Conservation (phyloP, 2,797 vertebrate genomes). For the Microctenopoma stevenorrisi region DNA sequence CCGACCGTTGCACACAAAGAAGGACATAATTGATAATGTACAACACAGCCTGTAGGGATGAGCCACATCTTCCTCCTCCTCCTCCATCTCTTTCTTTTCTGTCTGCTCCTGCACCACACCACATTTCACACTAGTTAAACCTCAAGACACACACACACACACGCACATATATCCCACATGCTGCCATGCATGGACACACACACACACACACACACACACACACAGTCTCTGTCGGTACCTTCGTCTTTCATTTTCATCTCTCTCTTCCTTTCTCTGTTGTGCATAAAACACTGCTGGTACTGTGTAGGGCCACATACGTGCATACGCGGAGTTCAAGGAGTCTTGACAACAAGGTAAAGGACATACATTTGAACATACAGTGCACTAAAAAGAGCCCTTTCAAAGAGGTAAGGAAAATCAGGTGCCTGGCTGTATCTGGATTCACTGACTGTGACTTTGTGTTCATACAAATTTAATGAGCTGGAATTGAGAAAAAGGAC, state of each 20-base stretch:
- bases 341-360: slow-evolving; percentile 52
- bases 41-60: slow-evolving; percentile 75
- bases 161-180: not conserved
- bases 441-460: slow-evolving; percentile 68
- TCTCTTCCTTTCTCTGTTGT: slow-evolving; percentile 5
- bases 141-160: slow-evolving; percentile 9
- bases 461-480: slow-evolving; percentile 81
- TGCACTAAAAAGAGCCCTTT: slow-evolving; percentile 53
- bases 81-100: slow-evolving; percentile 41
- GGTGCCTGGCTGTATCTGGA: slow-evolving; percentile 58
- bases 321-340: slow-evolving; percentile 41
- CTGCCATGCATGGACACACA: not conserved
- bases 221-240: not conserved
- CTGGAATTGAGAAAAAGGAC: slow-evolving; percentile 70
- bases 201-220: slow-evolving; percentile 2
- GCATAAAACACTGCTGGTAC: slow-evolving; percentile 3
- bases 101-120: slow-evolving; percentile 38
- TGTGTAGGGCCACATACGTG: slow-evolving; percentile 41
- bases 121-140: slow-evolving; percentile 68
- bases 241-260: slow-evolving; percentile 10
- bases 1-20: slow-evolving; percentile 66
- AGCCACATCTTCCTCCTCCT: slow-evolving; percentile 51
- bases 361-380: slow-evolving; percentile 54
- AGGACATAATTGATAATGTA: slow-evolving; percentile 80
- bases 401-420: slow-evolving; percentile 61